phyloP scores from a whole-genome alignment of 2,888 invertebrate species.

The Nomada ferruginata region DNA sequence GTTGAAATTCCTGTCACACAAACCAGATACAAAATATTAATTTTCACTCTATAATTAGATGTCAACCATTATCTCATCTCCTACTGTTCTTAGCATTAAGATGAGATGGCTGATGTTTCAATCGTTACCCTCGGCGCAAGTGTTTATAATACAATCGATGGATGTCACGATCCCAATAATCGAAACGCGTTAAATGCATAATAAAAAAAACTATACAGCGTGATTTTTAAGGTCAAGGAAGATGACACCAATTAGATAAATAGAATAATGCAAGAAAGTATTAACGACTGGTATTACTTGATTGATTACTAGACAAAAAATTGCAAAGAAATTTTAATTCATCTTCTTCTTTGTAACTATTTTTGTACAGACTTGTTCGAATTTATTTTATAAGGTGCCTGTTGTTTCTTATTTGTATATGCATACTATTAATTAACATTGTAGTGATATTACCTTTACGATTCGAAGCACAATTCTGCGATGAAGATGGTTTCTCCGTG shows the following conservation, averaged over 20 bases:
- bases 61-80: not conserved
- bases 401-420: too few species aligned
- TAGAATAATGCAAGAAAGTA: too few species aligned
- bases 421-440: not conserved
- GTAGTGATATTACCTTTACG: conserved; percentile 68
- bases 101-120: not conserved
- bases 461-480: conserved; percentile 54
- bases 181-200: not conserved
- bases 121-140: not conserved
- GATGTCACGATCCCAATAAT: too few species aligned
- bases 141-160: not conserved
- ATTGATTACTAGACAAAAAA: too few species aligned
- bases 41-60: not conserved
- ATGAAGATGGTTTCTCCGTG: conserved; percentile 42
- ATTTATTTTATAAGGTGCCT: too few species aligned
- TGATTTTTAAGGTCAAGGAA: not conserved
- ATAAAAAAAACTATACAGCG: not conserved
- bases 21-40: conserved; percentile 16
- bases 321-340: too few species aligned
- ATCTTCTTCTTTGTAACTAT: too few species aligned
- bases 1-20: conserved; percentile 85
- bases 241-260: not conserved
- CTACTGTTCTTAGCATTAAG: not conserved
- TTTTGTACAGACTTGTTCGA: too few species aligned
- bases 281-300: too few species aligned